A percentile compares a stretch with the other conserved stretches of the same genome.
These are phyloP conservation scores for Drosophila dives DNA, from an alignment of 2,888 invertebrate genomes.

Conservation along the genomic window DNA sequence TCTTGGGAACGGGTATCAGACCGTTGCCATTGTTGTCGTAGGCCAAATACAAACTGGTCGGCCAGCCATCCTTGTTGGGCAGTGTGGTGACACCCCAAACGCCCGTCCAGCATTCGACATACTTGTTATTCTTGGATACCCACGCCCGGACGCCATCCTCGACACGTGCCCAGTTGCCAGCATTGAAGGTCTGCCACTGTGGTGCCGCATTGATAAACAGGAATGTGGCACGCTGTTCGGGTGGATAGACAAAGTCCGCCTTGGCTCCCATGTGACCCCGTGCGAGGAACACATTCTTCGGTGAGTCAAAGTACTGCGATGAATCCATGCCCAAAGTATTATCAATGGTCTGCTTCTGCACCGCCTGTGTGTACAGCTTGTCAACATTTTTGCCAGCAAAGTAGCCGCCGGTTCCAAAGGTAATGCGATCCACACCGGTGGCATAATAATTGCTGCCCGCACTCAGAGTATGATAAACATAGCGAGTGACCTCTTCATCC, in stretches of 20 bases:
- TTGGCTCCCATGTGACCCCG: constrained; percentile 86
- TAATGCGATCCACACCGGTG: constrained; percentile 80
- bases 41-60: constrained; percentile 81
- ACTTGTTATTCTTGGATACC: constrained; percentile 78
- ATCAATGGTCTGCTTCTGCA: constrained; percentile 80
- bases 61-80: constrained; percentile 83
- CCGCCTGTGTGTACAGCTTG: constrained; percentile 77
- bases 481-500: constrained; percentile 78
- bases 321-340: constrained; percentile 73
- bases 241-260: constrained; percentile 85
- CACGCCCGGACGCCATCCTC: constrained; percentile 85
- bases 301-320: constrained; percentile 56
- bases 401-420: constrained; percentile 76
- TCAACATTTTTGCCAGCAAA: constrained; percentile 78
- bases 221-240: constrained; percentile 86
- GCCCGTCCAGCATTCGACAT: constrained; percentile 86
- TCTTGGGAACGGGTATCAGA: constrained; percentile 86
- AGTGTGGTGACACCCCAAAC: constrained; percentile 86
- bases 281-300: constrained; percentile 79
- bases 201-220: constrained; percentile 86
- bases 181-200: constrained; percentile 87
- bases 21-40: constrained; percentile 73
- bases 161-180: constrained; percentile 86
- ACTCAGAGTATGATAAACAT: constrained; percentile 80
- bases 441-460: constrained; percentile 84